Evolutionary conservation across 2,888 invertebrate genomes (phyloP), one percentile per base, ranked within the genome.

Genomic region (Pycnomerus fuliginosus): DNA sequence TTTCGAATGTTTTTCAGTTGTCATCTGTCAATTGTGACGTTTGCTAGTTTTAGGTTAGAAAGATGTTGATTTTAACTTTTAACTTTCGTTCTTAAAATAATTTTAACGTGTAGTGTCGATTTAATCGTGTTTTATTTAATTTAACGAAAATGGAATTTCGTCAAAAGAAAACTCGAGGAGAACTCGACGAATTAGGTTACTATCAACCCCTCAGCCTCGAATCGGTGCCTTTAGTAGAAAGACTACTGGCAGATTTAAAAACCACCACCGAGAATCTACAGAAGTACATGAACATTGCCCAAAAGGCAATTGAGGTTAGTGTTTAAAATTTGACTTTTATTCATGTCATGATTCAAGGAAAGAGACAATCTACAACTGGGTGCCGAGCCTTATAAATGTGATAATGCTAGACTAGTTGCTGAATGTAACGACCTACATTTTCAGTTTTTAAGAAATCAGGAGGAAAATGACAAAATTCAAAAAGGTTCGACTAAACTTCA

Each of bases 191-290:
- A 46, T 77, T 93, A 50, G 94, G 94, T 1, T 94, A 92, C 66
- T 80, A 79, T 28, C 86, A 90, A 62, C 75, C 81, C 1, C 74
- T 94, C 49, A 83, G 84, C 0, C 70, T 85, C 8, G 89, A 92
- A 50, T 84, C 86, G 28, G 76, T 92, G 24, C 85, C 89, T 22
- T 73, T 95, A 50, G 88, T 92, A 53, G 86, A 89, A 71, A 83
- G 82, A 63, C 70, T 95, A 44, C 74, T 93, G 37, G 83, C 84
- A 28, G 94, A 95, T 73, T 77, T 94, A 44, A 76, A 92, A 47
- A 86, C 88, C 67, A 92, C 92, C 4, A 93, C 91, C n/a, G 85
- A 87, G 55, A 90, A 86, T 64, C 75, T 93, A 38, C 85, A 89
- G 63, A 86, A 90, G 72, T 85, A 89, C 51, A 92, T 92, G 77